Conservation (phyloP, 2,888 invertebrate species). For the Lamproptera curius region DNA sequence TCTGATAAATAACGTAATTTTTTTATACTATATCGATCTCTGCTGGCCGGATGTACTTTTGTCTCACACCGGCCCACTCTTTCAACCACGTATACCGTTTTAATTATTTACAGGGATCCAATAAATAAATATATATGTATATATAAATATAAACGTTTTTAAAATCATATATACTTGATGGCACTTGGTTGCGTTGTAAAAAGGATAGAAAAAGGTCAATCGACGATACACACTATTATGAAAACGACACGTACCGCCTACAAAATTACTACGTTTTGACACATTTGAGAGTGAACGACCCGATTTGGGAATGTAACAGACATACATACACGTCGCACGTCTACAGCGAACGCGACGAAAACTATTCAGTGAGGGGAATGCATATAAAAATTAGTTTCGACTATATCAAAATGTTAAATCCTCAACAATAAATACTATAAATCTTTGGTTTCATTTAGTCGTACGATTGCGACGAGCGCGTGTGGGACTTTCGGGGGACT, state of each 20-base stretch:
- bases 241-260: constrained; percentile 31
- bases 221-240: constrained; percentile 35
- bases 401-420: constrained; percentile 59
- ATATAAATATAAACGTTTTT: constrained; percentile 58
- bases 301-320: constrained; percentile 28
- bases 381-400: constrained; percentile 68
- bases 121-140: constrained; percentile 46
- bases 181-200: constrained; percentile 72
- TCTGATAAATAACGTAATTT: constrained; percentile 27
- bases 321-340: constrained; percentile 23
- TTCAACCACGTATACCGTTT: constrained; percentile 44
- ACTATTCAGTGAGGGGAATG: constrained; percentile 52
- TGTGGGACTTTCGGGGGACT: neutral
- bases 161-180: constrained; percentile 62
- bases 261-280: constrained; percentile 37
- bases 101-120: constrained; percentile 61
- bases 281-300: constrained; percentile 37
- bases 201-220: constrained; percentile 44
- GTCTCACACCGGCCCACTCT: constrained; percentile 55
- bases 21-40: constrained; percentile 30
- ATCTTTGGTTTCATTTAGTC: constrained; percentile 74
- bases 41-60: constrained; percentile 61
- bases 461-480: constrained; percentile 54
- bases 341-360: constrained; percentile 29
- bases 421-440: constrained; percentile 74